Conservation (phyloP, 2,888 invertebrate species). For the Caenorhabditis drosophilae region DNA sequence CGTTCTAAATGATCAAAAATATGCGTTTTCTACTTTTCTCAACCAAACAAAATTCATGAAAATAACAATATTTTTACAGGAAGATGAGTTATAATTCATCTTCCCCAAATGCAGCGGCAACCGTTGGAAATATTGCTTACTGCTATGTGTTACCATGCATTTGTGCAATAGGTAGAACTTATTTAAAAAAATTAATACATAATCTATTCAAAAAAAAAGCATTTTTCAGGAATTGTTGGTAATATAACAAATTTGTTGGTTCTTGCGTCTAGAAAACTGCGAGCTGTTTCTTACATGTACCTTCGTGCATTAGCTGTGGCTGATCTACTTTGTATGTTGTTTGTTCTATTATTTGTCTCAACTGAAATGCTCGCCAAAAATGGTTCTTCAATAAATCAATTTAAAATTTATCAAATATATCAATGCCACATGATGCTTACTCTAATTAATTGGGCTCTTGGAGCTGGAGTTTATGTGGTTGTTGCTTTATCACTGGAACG, state of each 20-base stretch:
- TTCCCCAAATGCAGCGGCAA: slow-evolving; percentile 44
- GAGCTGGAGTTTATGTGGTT: slow-evolving; percentile 67
- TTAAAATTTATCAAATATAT: slow-evolving; percentile 55
- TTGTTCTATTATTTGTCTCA: slow-evolving; percentile 63
- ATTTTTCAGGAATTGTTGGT: slow-evolving; percentile 51
- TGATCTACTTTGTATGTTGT: slow-evolving; percentile 69
- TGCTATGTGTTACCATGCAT: slow-evolving; percentile 68
- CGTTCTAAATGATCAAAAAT: slow-evolving; percentile 15
- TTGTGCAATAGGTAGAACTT: slow-evolving; percentile 59
- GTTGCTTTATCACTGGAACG: slow-evolving; percentile 66
- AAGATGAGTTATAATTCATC: slow-evolving; percentile 31
- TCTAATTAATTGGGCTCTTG: slow-evolving; percentile 68
- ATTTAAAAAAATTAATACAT: neutral
- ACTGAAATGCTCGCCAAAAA: slow-evolving; percentile 59
- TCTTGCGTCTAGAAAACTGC: slow-evolving; percentile 61
- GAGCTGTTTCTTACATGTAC: slow-evolving; percentile 68
- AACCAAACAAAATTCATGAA: neutral
- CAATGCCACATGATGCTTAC: slow-evolving; percentile 66
- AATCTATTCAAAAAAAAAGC: neutral
- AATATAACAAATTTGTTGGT: slow-evolving; percentile 67
- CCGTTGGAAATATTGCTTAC: slow-evolving; percentile 60
- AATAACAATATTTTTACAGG: slow-evolving; percentile 13
- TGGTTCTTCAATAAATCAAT: slow-evolving; percentile 51
- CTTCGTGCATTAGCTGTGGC: slow-evolving; percentile 58
- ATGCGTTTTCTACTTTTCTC: too few relatives aligned